Percentiles rank a stretch among this genome's conserved stretches.
These are phyloP conservation scores for Raja brachyura DNA, from an alignment of 2,113 vertebrate genomes.

Conservation along the genomic window DNA sequence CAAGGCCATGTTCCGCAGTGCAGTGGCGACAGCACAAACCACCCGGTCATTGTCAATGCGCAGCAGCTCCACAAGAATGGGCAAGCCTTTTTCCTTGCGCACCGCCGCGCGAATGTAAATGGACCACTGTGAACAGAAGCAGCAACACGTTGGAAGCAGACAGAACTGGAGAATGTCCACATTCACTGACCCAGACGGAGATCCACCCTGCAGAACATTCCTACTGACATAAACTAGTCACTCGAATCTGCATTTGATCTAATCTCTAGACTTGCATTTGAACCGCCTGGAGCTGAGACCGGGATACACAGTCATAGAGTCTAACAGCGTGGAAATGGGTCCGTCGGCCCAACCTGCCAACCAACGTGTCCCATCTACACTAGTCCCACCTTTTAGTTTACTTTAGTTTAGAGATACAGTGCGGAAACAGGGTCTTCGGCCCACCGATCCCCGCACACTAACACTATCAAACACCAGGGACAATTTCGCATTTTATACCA, in stretches of 20 bases:
- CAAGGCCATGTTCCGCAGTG: slow-evolving; percentile 96
- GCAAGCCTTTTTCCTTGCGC: slow-evolving; percentile 94
- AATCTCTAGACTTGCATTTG: neutral
- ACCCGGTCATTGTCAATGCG: slow-evolving; percentile 98
- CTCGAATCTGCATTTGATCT: too few relatives aligned
- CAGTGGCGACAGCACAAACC: slow-evolving; percentile 94
- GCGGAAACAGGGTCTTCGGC: too few relatives aligned
- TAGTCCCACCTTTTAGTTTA: too few relatives aligned
- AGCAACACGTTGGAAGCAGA: neutral
- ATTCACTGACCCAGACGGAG: neutral
- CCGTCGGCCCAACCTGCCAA: too few relatives aligned
- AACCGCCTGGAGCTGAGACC: neutral
- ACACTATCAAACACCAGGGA: too few relatives aligned
- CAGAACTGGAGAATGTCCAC: neutral
- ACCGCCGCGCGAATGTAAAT: slow-evolving; percentile 94
- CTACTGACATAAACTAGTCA: neutral
- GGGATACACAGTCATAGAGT: neutral
- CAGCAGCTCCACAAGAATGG: slow-evolving; percentile 91
- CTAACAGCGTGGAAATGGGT: too few relatives aligned
- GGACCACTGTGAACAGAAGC: slow-evolving; percentile 74
- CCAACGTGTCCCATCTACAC: too few relatives aligned
- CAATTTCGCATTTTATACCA: too few relatives aligned
- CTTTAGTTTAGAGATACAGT: too few relatives aligned
- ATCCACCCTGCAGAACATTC: neutral
- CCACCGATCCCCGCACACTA: too few relatives aligned